Evolutionary conservation across 2,113 vertebrate species (phyloP), one percentile per base, ranked within the genome.

Genomic region (Oryzias curvinotus): DNA sequence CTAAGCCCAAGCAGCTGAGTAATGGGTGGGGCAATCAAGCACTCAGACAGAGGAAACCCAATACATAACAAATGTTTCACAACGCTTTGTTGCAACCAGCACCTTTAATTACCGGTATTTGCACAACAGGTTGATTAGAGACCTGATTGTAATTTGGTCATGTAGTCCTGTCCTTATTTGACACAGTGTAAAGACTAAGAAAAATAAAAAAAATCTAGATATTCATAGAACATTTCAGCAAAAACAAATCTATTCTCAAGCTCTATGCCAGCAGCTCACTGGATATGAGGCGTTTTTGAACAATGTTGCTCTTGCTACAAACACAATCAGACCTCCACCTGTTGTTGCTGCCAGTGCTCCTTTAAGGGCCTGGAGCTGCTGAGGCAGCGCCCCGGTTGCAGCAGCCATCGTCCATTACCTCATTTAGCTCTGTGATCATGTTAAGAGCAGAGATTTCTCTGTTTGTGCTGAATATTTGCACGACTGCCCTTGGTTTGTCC

Each of bases 341-440:
- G 60, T 54, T 53, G 16, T 44, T 59, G 64, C 61, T 36, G 53
- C 54, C 57, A 28, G 46, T 55, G 50, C 52, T 73, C 63, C 78
- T 84, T 47, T 15, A 7, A 72, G 62, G 8, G 3, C 57, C 62
- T 65, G 23, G 7, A 76, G 61, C 70, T 81, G 79, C 82, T 68
- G 85, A 82, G 75, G 54, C 60, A 76, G 79, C 84, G 68, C 75
- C 68, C 73, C 68, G 71, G 59, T 65, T 62, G 64, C 72, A 67
- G 59, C 57, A 47, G 72, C 60, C 71, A 62, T 56, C 49, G 13
- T 72, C 68, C 45, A 73, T 79, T 84, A 75, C 64, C 57, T 57
- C 64, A 36, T 5, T 17, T 65, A 43, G 73, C 45, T 77, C 62
- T 73, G 62, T 18, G 52, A 75, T 46, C 62, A 49, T 25, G 8